These are phyloP conservation scores for Lathamus discolor DNA, from an alignment of 2,113 vertebrate genomes.

Conservation along the genomic window DNA sequence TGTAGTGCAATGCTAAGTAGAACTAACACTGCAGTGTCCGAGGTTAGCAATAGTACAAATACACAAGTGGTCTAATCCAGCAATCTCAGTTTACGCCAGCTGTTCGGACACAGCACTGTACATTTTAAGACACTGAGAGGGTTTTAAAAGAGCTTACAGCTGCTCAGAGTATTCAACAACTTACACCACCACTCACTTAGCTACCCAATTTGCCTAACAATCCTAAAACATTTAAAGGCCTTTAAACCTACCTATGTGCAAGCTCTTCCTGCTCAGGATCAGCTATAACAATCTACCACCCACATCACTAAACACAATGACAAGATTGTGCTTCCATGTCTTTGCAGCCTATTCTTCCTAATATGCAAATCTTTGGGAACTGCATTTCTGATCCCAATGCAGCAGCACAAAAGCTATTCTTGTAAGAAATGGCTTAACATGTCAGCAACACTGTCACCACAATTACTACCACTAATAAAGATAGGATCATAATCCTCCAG, in stretches of 20 bases:
- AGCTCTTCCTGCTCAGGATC: slow-evolving; percentile 12
- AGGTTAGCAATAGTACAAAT: background rate
- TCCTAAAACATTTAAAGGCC: background rate
- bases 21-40: background rate
- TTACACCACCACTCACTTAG: background rate
- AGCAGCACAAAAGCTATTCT: slow-evolving; percentile 39
- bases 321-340: slow-evolving; percentile 29
- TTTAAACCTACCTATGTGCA: background rate
- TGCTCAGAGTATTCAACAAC: background rate
- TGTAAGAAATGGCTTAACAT: slow-evolving; percentile 19
- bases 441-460: slow-evolving; percentile 25
- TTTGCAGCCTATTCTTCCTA: slow-evolving; percentile 33
- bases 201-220: background rate
- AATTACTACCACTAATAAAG: slow-evolving; percentile 22
- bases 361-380: slow-evolving; percentile 40
- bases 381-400: slow-evolving; percentile 16
- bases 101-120: background rate
- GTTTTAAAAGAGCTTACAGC: background rate
- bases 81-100: background rate
- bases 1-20: background rate
- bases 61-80: background rate
- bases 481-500: slow-evolving; percentile 27
- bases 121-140: background rate
- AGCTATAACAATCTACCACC: slow-evolving; percentile 11
- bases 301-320: slow-evolving; percentile 19